Evolutionary conservation across 2,113 vertebrate species (phyloP), one percentile per base, ranked within the genome.

Genomic region (Verasper variegatus): DNA sequence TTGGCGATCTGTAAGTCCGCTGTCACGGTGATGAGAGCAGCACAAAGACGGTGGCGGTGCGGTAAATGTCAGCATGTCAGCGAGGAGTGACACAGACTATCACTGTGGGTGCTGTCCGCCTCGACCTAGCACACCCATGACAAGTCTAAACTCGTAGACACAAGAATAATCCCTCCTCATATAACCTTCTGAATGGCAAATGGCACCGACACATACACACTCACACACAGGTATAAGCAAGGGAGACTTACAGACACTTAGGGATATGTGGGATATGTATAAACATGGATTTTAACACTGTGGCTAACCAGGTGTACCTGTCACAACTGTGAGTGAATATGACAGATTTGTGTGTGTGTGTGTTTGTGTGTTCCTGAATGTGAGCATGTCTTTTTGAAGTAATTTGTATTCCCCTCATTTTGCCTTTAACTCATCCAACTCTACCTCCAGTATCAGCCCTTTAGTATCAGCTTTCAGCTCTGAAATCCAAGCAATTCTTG

Each of bases 61-160:
- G 17, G 74, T 80, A 88, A 91, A 93, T 91, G 88, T 93, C 90
- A 91, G 83, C 70, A 60, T 75, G 80, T 89, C 90, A 80, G 68
- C 18, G 45, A 85, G 62, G 84, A 85, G 69, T 65, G 80, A 89
- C 85, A 83, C 72, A 1, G 59, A 81, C 78, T 74, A 86, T 76
- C 64, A 40, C 37, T 2, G 52, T 17, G 26, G 63, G 57, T 45
- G 49, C 40, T 8, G 35, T 70, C 74, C 20, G n/a, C 55, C 58
- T 74, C 24, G 24, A 78, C 65, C 58, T 18, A 10, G 71, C 77
- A 76, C 60, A 65, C 58, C 52, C 60, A 81, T 45, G 83, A 84
- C 87, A 84, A 72, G 80, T 81, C 72, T 72, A 78, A 67, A 77
- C 31, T 62, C 42, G 0, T 18, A 54, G 61, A 85, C 40, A 68